These are phyloP conservation scores for Neodiprion pinetum DNA, from an alignment of 1,140 invertebrate genomes.

Conservation along the genomic window DNA sequence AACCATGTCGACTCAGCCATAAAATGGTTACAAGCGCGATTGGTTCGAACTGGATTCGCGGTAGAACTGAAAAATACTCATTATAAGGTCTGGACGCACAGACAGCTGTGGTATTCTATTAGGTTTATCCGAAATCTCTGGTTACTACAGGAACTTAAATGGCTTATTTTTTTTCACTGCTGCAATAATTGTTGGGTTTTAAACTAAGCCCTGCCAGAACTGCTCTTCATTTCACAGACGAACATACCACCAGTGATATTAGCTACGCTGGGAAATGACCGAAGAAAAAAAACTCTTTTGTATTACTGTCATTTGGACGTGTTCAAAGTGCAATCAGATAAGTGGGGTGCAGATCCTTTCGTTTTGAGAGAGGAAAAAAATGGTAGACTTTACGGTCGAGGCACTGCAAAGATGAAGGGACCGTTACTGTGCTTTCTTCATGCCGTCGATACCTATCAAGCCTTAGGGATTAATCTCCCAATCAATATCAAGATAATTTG, in stretches of 20 bases:
- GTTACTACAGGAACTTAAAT: no score
- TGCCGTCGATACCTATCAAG: constrained; percentile 60
- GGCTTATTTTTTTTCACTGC: constrained; percentile 9
- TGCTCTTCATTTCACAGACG: constrained; percentile 35
- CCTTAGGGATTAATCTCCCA: constrained; percentile 60
- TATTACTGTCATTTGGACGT: constrained; percentile 77
- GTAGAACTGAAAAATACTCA: constrained; percentile 64
- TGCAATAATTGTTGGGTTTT: neutral
- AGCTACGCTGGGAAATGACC: constrained; percentile 64
- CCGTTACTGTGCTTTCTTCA: constrained; percentile 42
- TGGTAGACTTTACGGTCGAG: constrained; percentile 34
- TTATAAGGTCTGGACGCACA: constrained; percentile 62
- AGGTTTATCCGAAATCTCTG: neutral
- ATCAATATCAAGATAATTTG: constrained; percentile 67
- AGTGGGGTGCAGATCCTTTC: constrained; percentile 41
- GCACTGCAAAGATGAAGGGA: constrained; percentile 45
- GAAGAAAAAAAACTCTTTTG: constrained; percentile 66
- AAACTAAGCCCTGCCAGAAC: neutral
- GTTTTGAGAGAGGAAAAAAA: constrained; percentile 31
- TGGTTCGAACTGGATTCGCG: constrained; percentile 63
- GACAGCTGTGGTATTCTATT: constrained; percentile 15
- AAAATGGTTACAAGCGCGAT: constrained; percentile 53
- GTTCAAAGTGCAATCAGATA: constrained; percentile 60
- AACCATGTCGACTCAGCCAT: constrained; percentile 23
- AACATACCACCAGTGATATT: constrained; percentile 66